phyloP scores from a whole-genome alignment of 2,888 invertebrate species.

The Linnaemya tessellans region DNA sequence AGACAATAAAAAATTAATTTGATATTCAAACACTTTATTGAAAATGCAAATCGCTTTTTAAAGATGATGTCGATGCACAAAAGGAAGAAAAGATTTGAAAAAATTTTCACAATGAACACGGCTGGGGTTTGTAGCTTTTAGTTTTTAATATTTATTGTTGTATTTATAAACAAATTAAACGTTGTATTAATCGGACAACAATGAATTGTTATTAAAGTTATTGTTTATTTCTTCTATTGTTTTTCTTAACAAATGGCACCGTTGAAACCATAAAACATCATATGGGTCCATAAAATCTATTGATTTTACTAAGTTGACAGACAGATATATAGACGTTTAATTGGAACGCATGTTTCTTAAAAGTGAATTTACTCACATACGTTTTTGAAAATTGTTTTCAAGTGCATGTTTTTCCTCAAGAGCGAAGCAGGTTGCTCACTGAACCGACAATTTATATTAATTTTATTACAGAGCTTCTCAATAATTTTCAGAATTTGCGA shows the following conservation, averaged over 20 bases:
- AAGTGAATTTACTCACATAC: not conserved
- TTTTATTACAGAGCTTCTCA: not conserved
- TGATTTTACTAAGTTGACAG: constrained; percentile 24
- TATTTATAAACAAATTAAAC: constrained; percentile 34
- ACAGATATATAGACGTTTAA: not conserved
- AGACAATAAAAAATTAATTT: constrained; percentile 67
- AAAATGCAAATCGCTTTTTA: constrained; percentile 70
- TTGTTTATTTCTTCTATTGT: constrained; percentile 8
- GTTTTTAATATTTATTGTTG: constrained; percentile 14
- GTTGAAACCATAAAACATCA: constrained; percentile 69
- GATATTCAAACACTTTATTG: constrained; percentile 66
- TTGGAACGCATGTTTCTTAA: too few relatives aligned
- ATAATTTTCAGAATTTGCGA: not conserved
- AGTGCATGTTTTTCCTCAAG: too few relatives aligned
- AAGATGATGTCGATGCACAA: constrained; percentile 38
- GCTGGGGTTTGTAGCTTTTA: constrained; percentile 2
- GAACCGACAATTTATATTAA: too few relatives aligned
- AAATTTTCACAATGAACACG: constrained; percentile 22
- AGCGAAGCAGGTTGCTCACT: too few relatives aligned
- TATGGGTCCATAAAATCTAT: constrained; percentile 65
- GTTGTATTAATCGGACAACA: constrained; percentile 54
- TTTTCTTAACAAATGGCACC: constrained; percentile 70
- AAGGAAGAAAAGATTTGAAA: constrained; percentile 6
- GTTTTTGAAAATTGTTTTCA: not conserved
- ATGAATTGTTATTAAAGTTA: constrained; percentile 14